phyloP scores from a whole-genome alignment of 2,797 vertebrate genomes.

The Falco cherrug region DNA sequence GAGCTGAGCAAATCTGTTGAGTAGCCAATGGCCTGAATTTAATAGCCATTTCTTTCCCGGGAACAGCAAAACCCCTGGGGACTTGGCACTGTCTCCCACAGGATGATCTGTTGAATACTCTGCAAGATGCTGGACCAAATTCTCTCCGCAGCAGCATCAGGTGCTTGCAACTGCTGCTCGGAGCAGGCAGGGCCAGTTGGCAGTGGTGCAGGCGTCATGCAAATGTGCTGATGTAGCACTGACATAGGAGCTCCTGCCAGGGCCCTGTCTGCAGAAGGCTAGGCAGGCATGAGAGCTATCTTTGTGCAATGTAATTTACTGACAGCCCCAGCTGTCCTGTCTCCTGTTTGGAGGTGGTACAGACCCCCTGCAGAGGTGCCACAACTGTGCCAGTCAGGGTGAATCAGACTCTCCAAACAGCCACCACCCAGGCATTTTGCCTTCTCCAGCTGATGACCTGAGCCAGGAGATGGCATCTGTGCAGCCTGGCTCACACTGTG shows the following conservation, averaged over 20 bases:
- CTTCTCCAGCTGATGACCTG: neutral
- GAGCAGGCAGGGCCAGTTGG: conserved; percentile 12
- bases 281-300: neutral
- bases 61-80: neutral
- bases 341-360: neutral
- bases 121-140: neutral
- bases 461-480: neutral
- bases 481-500: accelerated
- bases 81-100: neutral
- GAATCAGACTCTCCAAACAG: neutral
- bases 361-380: neutral
- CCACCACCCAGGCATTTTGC: neutral
- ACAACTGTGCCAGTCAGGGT: conserved; percentile 5
- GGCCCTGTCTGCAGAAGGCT: neutral
- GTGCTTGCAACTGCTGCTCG: neutral
- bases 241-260: conserved; percentile 3
- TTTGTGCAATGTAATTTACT: neutral
- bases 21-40: neutral
- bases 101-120: conserved; percentile 6
- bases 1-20: neutral
- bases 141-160: conserved; percentile 11
- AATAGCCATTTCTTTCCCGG: neutral
- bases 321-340: conserved; percentile 39
- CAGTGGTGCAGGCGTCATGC: accelerated
- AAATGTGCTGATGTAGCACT: conserved; percentile 10